A percentile compares a stretch with the other conserved stretches of the same genome.
These are phyloP conservation scores for Sclerodermus sp. DNA, from an alignment of 2,888 invertebrate species.

Conservation along the genomic window DNA sequence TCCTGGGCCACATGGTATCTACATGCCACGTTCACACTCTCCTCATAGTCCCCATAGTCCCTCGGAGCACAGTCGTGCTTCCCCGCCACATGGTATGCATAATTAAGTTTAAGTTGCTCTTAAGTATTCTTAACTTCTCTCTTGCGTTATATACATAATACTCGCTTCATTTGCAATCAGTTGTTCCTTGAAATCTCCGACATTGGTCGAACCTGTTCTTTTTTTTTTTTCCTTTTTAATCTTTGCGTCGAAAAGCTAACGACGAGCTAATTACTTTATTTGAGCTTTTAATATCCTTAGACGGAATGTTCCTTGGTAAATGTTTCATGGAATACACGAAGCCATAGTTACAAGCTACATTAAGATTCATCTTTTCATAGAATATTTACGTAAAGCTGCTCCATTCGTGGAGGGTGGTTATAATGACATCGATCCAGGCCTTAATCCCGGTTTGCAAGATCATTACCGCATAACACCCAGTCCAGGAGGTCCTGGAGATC, in stretches of 20 bases:
- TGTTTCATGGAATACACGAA: too few relatives aligned
- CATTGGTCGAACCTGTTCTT: too few relatives aligned
- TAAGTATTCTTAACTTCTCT: background rate
- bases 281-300: too few relatives aligned
- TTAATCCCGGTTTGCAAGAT: conserved; percentile 55
- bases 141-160: too few relatives aligned
- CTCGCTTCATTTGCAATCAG: too few relatives aligned
- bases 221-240: too few relatives aligned
- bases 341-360: too few relatives aligned
- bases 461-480: conserved; percentile 69
- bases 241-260: too few relatives aligned
- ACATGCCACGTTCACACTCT: conserved; percentile 50
- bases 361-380: conserved; percentile 31
- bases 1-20: conserved; percentile 52
- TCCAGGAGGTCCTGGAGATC: conserved; percentile 65
- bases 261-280: too few relatives aligned
- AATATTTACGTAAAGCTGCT: conserved; percentile 62
- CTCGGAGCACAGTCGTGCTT: conserved; percentile 55
- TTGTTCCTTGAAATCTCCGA: too few relatives aligned
- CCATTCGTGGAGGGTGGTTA: conserved; percentile 65
- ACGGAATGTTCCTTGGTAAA: too few relatives aligned
- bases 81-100: conserved; percentile 53
- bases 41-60: conserved; percentile 55
- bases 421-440: conserved; percentile 65
- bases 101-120: background rate